Evolutionary conservation across 92 coral and sea anemone species (phyloP).

Genomic region (Epizoanthus illoricatus): DNA sequence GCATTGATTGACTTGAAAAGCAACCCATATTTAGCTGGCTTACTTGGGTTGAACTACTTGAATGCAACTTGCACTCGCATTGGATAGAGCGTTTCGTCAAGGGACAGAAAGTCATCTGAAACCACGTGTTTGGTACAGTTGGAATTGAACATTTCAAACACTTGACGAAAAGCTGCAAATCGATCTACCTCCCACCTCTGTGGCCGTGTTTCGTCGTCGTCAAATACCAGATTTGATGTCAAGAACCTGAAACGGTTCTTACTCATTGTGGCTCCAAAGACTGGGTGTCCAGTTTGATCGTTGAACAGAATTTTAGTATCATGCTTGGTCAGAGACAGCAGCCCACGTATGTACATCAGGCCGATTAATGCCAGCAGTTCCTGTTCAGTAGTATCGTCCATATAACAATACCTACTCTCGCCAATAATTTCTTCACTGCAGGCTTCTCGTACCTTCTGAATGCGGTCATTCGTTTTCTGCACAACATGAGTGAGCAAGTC

Average conservation of each 20-base stretch:
- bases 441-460: not conserved
- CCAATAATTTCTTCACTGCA: not conserved
- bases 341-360: not conserved
- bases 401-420: not conserved
- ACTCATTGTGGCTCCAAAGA: slow-evolving; percentile 30
- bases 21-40: slow-evolving; percentile 48
- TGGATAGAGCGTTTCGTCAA: slow-evolving; percentile 34
- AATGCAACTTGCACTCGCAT: slow-evolving; percentile 39
- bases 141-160: slow-evolving; percentile 29
- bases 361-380: not conserved
- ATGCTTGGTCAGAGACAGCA: not conserved
- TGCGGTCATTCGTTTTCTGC: not conserved
- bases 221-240: slow-evolving; percentile 2
- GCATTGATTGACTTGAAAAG: slow-evolving; percentile 46
- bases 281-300: not conserved
- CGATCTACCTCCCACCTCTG: slow-evolving; percentile 16
- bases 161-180: slow-evolving; percentile 22
- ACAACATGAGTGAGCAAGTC: not conserved
- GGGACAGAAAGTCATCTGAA: not conserved
- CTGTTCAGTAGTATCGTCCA: not conserved
- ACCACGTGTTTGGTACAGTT: slow-evolving; percentile 9
- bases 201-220: not conserved
- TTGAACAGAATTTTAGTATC: not conserved
- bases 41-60: slow-evolving; percentile 45
- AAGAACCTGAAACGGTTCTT: slow-evolving; percentile 18